phyloP scores from a whole-genome alignment of 2,797 vertebrate species.

The Ceryle rudis region DNA sequence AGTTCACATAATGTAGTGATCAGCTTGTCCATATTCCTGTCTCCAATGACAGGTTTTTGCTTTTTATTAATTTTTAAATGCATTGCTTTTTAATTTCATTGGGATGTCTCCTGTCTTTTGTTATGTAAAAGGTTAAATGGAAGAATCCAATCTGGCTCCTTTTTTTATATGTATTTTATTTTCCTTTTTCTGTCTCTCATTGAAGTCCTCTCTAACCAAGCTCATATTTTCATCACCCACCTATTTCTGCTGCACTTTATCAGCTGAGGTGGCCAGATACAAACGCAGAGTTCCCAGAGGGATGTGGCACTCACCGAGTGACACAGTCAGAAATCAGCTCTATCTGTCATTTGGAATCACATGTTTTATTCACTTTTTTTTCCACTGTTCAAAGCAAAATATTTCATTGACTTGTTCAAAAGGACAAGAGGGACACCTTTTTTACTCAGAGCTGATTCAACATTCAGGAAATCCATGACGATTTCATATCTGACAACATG shows the following conservation, averaged over 20 bases:
- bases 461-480: background rate
- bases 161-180: slow-evolving; percentile 27
- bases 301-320: background rate
- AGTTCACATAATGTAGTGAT: background rate
- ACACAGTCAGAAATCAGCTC: background rate
- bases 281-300: background rate
- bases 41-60: slow-evolving; percentile 33
- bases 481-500: background rate
- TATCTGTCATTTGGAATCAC: background rate
- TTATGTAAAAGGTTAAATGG: slow-evolving; percentile 60
- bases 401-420: background rate
- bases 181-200: slow-evolving; percentile 33
- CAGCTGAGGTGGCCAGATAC: background rate
- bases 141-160: slow-evolving; percentile 51
- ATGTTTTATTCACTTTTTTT: background rate
- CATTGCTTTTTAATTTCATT: slow-evolving; percentile 52
- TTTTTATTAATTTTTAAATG: slow-evolving; percentile 50
- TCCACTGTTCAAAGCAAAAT: background rate
- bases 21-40: slow-evolving; percentile 2
- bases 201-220: background rate
- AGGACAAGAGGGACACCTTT: background rate
- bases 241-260: background rate
- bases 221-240: background rate
- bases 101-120: slow-evolving; percentile 54
- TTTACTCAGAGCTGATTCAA: background rate